Evolutionary conservation across 2,113 vertebrate species (phyloP), one percentile per base, ranked within the genome.

Genomic region (Hemibagrus wyckioides): DNA sequence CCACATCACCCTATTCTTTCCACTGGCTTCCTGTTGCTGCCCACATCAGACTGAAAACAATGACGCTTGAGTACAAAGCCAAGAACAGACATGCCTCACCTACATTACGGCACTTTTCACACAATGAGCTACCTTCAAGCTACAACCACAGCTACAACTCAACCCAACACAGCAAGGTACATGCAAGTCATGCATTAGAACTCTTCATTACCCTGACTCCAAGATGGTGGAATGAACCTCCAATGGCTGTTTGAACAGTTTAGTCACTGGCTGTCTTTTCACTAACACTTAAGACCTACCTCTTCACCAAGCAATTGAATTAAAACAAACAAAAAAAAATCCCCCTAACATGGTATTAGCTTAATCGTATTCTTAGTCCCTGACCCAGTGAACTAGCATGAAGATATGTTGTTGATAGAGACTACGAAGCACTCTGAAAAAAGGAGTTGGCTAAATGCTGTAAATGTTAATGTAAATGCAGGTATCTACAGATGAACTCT

Each of bases 401-500:
- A 79, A 8, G 48, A 56, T 80, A 56, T 79, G n/a, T 19, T 54
- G 41, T 30, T 50, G 50, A 54, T n/a, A 77, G 14, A 50, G 4
- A 52, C 15, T 54, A 33, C 0, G 10, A 23, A 80, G 30, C 30
- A 79, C n/a, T 54, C 15, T 33, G n/a, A 17, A n/a, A 10, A 54
- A 28, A 3, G 14, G 14, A 7, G 15, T 28, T 54, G 59, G 19
- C 1, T 41, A 14, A 28, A 59, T 59, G 39, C 73, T 69, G 30
- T 67, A 63, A 80, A 59, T 61, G 56, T 77, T 80, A 56, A 28
- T 71, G 61, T 71, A 56, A 48, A 61, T 65, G 61, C 39, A 57
- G 59, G 77, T 44, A 84, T 63, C 41, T 75, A 52, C 48, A 79
- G 59, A 84, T 52, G 44, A 56, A 41, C 80, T 75, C 80, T 71